phyloP scores from a whole-genome alignment of 2,888 invertebrate species.

The Ypsolopha scabrella region DNA sequence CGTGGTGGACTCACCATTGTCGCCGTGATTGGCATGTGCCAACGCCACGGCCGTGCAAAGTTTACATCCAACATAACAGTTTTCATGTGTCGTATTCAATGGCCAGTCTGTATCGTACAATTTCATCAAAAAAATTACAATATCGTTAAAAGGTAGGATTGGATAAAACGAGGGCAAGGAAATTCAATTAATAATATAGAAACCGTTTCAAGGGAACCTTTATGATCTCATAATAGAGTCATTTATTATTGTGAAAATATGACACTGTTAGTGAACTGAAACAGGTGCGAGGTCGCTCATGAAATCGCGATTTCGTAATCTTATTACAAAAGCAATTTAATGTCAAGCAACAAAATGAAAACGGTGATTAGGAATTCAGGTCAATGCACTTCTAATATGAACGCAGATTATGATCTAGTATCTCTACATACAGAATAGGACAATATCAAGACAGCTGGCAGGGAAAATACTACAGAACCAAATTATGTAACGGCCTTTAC shows the following conservation, averaged over 20 bases:
- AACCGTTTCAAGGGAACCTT: background rate
- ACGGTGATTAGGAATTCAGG: background rate
- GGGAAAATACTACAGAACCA: too few relatives aligned
- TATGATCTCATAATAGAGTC: background rate
- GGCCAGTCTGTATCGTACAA: background rate
- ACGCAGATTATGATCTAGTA: too few relatives aligned
- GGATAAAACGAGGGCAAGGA: background rate
- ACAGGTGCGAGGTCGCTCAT: conserved; percentile 28
- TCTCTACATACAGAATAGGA: too few relatives aligned
- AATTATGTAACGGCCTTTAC: too few relatives aligned
- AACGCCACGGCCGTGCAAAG: conserved; percentile 50
- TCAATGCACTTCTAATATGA: background rate
- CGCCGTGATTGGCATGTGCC: conserved; percentile 39
- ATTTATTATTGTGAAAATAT: conserved; percentile 14
- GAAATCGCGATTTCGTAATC: conserved; percentile 14
- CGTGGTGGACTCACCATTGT: conserved; percentile 43
- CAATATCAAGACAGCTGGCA: too few relatives aligned
- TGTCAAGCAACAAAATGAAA: background rate
- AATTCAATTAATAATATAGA: background rate
- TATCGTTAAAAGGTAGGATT: conserved; percentile 1
- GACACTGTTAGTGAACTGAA: conserved; percentile 9
- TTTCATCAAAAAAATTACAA: conserved; percentile 9
- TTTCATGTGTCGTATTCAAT: background rate
- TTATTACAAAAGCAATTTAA: background rate
- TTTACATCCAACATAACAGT: conserved; percentile 17